Conservation (phyloP, 2,113 vertebrate species). For the Saccopteryx leptura region DNA sequence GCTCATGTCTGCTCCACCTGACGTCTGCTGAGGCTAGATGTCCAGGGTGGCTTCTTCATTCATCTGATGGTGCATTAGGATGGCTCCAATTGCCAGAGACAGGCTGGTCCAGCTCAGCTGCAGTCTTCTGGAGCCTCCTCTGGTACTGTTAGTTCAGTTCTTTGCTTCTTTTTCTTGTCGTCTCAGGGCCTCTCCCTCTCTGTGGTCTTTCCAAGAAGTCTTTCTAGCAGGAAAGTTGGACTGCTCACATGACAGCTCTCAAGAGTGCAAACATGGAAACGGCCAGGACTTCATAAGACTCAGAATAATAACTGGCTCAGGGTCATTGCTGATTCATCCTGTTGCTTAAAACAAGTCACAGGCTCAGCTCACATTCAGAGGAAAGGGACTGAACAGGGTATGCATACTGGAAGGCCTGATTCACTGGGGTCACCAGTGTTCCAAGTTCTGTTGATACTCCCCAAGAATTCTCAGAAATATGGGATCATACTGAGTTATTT, state of each 20-base stretch:
- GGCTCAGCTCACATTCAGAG: neutral
- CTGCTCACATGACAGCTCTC: neutral
- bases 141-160: neutral
- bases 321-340: neutral
- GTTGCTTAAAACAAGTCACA: neutral
- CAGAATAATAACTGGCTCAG: neutral
- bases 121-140: neutral
- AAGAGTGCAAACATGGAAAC: too few relatives aligned
- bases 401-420: neutral
- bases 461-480: neutral
- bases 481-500: neutral
- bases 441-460: neutral
- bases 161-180: neutral
- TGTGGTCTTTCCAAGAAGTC: neutral
- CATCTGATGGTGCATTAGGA: neutral
- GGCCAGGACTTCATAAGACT: neutral
- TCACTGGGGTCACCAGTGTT: neutral
- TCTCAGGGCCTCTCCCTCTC: neutral
- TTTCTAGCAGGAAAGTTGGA: neutral
- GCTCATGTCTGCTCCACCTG: fast-evolving
- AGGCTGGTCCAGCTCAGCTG: neutral
- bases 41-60: neutral
- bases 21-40: neutral
- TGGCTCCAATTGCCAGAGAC: neutral
- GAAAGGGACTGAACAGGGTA: neutral